phyloP scores from a whole-genome alignment of 2,113 vertebrate genomes.

The Eidolon helvum region DNA sequence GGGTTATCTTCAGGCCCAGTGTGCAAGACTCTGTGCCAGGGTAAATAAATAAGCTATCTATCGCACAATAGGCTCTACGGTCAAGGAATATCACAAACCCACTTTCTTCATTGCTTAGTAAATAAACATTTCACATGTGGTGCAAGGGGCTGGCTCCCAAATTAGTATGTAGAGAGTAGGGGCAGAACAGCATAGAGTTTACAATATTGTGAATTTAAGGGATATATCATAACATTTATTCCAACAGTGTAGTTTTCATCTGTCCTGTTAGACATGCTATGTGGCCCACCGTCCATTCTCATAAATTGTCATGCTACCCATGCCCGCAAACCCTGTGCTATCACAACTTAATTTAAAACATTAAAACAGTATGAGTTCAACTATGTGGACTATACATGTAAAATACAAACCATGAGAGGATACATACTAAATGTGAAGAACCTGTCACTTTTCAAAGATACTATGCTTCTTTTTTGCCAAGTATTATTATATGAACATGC shows the following conservation, averaged over 20 bases:
- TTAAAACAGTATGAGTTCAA: neutral
- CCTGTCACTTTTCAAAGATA: neutral
- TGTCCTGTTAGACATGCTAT: neutral
- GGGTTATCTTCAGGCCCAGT: neutral
- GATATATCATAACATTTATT: neutral
- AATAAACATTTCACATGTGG: neutral
- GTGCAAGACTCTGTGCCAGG: neutral
- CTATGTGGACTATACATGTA: neutral
- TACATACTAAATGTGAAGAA: neutral
- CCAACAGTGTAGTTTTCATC: neutral
- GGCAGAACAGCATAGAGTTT: neutral
- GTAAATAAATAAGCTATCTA: neutral
- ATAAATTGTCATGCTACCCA: neutral
- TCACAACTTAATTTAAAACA: neutral
- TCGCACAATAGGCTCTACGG: neutral
- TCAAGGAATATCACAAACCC: neutral
- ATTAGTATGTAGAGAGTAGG: neutral
- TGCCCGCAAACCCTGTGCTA: neutral
- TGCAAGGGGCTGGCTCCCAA: neutral
- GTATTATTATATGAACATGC: neutral
- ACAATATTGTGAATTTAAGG: neutral
- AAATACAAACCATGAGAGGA: neutral
- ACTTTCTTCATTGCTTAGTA: neutral
- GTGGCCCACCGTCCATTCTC: neutral
- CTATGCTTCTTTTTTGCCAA: neutral